Evolutionary conservation across 2,797 vertebrate genomes (phyloP).

Genomic region (Falco naumanni): DNA sequence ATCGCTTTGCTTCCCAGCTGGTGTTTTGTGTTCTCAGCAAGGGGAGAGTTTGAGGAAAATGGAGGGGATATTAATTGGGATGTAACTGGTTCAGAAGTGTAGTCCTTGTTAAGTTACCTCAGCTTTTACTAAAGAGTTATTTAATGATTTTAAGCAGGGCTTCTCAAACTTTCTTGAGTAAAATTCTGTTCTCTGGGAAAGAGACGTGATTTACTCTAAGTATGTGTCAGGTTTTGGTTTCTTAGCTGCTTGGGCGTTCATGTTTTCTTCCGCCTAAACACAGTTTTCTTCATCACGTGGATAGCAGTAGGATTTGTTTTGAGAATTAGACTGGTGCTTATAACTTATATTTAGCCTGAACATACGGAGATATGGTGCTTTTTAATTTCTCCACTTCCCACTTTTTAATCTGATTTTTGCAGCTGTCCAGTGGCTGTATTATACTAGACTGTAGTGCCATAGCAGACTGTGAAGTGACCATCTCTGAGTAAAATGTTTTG

Average conservation of each 20-base stretch:
- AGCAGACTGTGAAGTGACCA: neutral
- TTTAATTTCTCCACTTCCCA: neutral
- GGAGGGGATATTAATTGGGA: slow-evolving; percentile 47
- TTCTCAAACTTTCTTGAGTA: neutral
- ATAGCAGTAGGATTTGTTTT: neutral
- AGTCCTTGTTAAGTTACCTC: neutral
- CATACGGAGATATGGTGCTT: neutral
- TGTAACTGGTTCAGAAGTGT: slow-evolving; percentile 55
- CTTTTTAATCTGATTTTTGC: neutral
- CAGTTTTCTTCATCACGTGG: neutral
- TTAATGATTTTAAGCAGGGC: neutral
- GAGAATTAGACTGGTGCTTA: neutral
- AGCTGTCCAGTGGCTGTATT: neutral
- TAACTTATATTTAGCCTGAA: neutral
- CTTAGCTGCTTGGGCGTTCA: neutral
- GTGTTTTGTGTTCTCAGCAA: slow-evolving; percentile 66
- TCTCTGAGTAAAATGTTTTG: neutral
- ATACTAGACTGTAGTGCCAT: neutral
- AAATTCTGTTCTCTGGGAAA: neutral
- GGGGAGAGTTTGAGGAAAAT: slow-evolving; percentile 52
- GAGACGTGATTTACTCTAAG: neutral
- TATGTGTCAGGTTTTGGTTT: neutral
- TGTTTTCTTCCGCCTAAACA: neutral
- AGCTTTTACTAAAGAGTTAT: neutral
- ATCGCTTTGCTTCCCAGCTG: slow-evolving; percentile 72